Conservation (phyloP, 2,888 invertebrate genomes). For the Eupithecia vulgata region DNA sequence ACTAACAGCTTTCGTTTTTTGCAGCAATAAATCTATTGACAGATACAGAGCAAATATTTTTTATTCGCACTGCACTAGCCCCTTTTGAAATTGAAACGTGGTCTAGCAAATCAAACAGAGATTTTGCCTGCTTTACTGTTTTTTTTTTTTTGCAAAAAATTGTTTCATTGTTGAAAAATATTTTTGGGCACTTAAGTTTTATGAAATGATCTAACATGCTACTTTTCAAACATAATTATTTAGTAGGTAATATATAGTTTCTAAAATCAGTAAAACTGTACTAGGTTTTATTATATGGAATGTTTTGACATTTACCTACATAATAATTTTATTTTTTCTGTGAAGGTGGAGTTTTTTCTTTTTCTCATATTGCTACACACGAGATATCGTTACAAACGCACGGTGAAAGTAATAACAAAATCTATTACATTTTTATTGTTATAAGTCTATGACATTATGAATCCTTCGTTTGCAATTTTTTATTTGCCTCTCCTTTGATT, state of each 20-base stretch:
- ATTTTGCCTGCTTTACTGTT: slow-evolving; percentile 28
- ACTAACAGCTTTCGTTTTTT: slow-evolving; percentile 45
- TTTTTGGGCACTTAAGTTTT: neutral
- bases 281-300: too few species aligned
- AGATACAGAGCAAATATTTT: slow-evolving; percentile 51
- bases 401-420: neutral
- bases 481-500: slow-evolving; percentile 42
- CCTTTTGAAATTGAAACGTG: slow-evolving; percentile 48
- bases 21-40: slow-evolving; percentile 52
- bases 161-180: neutral
- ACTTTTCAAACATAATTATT: neutral
- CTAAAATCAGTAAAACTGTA: neutral
- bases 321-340: neutral
- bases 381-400: neutral
- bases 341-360: neutral
- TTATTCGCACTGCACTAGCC: slow-evolving; percentile 42
- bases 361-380: neutral
- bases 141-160: slow-evolving; percentile 33
- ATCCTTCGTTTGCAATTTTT: slow-evolving; percentile 48
- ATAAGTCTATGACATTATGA: slow-evolving; percentile 30
- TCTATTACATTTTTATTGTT: slow-evolving; percentile 7
- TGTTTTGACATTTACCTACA: neutral
- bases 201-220: neutral
- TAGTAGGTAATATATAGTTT: neutral
- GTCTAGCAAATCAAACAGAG: slow-evolving; percentile 55